Evolutionary conservation across 2,888 invertebrate genomes (phyloP), one percentile per base, ranked within the genome.

Genomic region (Xanthia icteritia): DNA sequence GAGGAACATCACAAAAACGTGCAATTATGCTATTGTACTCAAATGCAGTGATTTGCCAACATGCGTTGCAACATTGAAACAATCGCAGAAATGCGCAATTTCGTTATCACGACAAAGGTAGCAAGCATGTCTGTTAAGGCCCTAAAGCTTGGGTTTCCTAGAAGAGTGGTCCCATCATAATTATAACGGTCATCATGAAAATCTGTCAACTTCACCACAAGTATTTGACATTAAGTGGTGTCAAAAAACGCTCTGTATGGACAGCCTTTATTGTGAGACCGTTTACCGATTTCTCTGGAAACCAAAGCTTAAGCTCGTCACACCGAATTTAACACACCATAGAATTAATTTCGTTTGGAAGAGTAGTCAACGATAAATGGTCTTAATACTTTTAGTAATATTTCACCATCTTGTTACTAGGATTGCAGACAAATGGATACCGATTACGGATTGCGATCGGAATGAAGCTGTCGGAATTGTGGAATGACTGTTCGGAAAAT

Each of bases 241-340:
- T 17, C n/a, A 64, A 64, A n/a, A 39, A n/a, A 64, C 17, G 20
- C 17, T 6, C 48, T 20, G 39, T n/a, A 1, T 9, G 17, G 2
- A 2, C 17, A 9, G 64, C n/a, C 64, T 9, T 9, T 42, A n/a
- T 9, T 39, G 9, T 5, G 39, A 5, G n/a, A 64, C n/a, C 5
- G 8, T 17, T 15, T 2, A 8, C n/a, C 8, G 8, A 15, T 64
- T 23, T n/a, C 5, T 23, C 11, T 36, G 36, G 1, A 64, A n/a
- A 39, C 15, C n/a, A 9, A n/a, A 15, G 17, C 5, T 51, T 15
- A 54, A 89, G 84, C 87, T 86, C 84, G 85, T 90, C 82, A 81
- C 77, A 77, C 66, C 75, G 64, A 89, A 86, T 87, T 89, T 69
- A 86, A 77, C 68, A 72, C 61, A 77, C 60, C 75, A 75, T 31